A percentile compares a stretch with the other conserved stretches of the same genome.
Conservation (phyloP, 1,140 invertebrate genomes). For the Homarus americanus region DNA sequence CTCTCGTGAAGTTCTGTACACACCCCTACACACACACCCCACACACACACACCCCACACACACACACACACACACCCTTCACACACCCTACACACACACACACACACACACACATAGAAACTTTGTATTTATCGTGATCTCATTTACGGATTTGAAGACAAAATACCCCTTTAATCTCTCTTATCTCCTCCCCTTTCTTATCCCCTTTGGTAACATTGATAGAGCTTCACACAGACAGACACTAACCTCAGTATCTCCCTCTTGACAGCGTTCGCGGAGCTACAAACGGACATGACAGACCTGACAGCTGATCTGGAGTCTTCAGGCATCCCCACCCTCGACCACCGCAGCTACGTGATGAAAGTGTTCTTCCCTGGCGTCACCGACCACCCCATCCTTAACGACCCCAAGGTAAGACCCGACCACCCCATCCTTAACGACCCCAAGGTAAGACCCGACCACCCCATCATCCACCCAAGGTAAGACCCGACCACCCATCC, state of each 20-base stretch:
- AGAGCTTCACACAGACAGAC: too few species aligned
- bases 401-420: constrained; percentile 66
- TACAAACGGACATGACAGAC: constrained; percentile 99
- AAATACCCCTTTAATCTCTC: not conserved
- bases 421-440: not conserved
- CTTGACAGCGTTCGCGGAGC: constrained; percentile 91
- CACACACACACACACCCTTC: too few species aligned
- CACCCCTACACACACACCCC: too few species aligned
- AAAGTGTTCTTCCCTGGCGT: constrained; percentile 98
- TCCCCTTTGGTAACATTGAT: not conserved
- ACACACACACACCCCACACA: too few species aligned
- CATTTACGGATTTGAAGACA: not conserved
- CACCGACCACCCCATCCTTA: constrained; percentile 84
- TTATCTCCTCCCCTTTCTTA: not conserved
- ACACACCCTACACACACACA: too few species aligned
- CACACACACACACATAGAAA: too few species aligned
- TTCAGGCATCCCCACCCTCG: constrained; percentile 95
- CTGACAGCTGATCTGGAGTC: constrained; percentile 95
- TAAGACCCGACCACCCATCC: not conserved
- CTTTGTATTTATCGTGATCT: not conserved
- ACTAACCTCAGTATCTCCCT: not conserved
- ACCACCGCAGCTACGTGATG: constrained; percentile 98
- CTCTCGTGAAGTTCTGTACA: too few species aligned
- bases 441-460: not conserved
- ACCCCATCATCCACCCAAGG: not conserved